These are phyloP conservation scores for Leptinotarsa peninsularis DNA, from an alignment of 2,888 invertebrate species.

Conservation along the genomic window DNA sequence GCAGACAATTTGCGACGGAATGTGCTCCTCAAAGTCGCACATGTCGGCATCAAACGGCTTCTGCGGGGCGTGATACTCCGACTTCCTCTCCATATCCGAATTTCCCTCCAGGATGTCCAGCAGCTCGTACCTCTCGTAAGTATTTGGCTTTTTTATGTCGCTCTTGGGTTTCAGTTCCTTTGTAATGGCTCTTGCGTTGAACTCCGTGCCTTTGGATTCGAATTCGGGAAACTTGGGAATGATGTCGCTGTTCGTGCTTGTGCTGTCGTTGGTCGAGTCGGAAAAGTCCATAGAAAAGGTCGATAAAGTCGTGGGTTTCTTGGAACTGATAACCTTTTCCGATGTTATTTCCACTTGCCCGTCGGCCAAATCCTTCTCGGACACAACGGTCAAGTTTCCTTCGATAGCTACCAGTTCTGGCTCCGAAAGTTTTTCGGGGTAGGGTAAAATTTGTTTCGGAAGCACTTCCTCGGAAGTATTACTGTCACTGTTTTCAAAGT, in stretches of 20 bases:
- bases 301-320: constrained; percentile 58
- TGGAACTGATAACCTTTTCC: constrained; percentile 54
- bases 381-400: constrained; percentile 71
- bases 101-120: constrained; percentile 53
- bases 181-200: constrained; percentile 46
- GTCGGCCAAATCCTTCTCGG: constrained; percentile 63
- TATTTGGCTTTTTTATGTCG: constrained; percentile 38
- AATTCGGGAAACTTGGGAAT: constrained; percentile 27
- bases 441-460: constrained; percentile 22
- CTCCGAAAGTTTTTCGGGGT: constrained; percentile 40
- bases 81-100: constrained; percentile 42
- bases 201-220: constrained; percentile 44
- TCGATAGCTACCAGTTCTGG: constrained; percentile 66
- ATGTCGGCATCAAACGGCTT: constrained; percentile 42
- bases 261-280: constrained; percentile 50
- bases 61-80: constrained; percentile 22
- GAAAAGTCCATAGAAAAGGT: constrained; percentile 63
- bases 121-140: constrained; percentile 49
- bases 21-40: constrained; percentile 58
- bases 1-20: constrained; percentile 56
- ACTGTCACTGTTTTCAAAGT: constrained; percentile 33
- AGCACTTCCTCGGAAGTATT: constrained; percentile 29
- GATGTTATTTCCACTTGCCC: constrained; percentile 70
- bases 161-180: constrained; percentile 46
- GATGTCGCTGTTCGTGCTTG: constrained; percentile 30